Evolutionary conservation across 64 coral and sea anemone genomes (phyloP).

Genomic region (Platygyra sinensis): DNA sequence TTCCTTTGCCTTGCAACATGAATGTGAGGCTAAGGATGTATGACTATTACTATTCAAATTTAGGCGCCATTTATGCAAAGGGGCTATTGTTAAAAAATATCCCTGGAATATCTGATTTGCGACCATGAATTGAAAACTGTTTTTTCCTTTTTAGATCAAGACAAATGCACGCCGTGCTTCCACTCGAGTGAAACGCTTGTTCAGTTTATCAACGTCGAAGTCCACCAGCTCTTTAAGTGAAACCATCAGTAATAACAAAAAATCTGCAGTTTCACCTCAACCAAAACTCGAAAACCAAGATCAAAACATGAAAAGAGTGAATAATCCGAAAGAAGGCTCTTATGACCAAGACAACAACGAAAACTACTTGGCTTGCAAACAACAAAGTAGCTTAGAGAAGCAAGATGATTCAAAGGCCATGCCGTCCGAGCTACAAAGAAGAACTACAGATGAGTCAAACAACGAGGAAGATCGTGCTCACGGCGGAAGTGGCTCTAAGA

Average conservation of each 20-base stretch:
- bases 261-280: neutral
- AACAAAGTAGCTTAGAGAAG: neutral
- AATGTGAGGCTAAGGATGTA: no score
- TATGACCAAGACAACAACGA: neutral
- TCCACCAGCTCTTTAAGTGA: neutral
- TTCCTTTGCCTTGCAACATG: no score
- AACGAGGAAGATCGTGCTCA: neutral
- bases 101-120: no score
- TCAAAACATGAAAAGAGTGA: neutral
- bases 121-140: neutral
- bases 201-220: constrained; percentile 5
- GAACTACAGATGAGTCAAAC: neutral
- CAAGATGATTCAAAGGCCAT: neutral
- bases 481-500: neutral
- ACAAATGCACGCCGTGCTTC: neutral
- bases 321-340: neutral
- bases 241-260: neutral
- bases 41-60: no score
- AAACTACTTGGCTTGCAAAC: neutral
- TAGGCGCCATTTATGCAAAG: no score
- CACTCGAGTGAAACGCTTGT: constrained; percentile 10
- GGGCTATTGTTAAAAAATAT: no score
- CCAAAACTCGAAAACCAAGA: neutral
- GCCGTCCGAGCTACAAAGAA: neutral
- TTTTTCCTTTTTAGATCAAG: neutral